Base-by-base conservation (phyloP, 1,140 invertebrate genomes). In the Muscidifurax raptorellus region DNA sequence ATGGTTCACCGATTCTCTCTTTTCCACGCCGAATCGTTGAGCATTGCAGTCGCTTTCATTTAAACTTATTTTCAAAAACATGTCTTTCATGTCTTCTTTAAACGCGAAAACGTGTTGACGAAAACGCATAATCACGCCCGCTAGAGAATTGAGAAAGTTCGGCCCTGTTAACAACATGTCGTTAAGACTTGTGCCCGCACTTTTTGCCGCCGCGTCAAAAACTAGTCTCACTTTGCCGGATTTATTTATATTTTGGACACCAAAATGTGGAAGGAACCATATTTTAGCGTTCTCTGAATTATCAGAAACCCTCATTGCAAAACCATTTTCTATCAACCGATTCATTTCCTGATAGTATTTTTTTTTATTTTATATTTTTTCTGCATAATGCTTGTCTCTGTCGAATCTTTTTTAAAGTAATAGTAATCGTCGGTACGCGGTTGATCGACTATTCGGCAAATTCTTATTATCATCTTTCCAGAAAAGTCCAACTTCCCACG, bases 91-190 rank as follows among this genome's bases (percentile, higher is more conserved):
- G 25, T 80, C 78, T 6, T 18, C 10, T 28, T 40, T 69, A 44
- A 80, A 2, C 3, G 78, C 66, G 4, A 40, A 27, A 9, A 1
- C 15, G 18, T 0, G 44, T 47, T 80, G 18, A 2, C 78, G 66
- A 71, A 69, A 36, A 1, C 52, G 18, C 52, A 66, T 80, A 1
- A 80, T 15, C 1, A 80, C 78, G 25, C 78, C 78, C 10, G 25
- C 22, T 3, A 80, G 22, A 1, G 66, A 27, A 10, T 69, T 52
- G 44, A 80, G 44, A 10, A 69, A 72, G 15, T 7, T 30, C 0
- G 89, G 90, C 10, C 90, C 89, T 3, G 85, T 1, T n/a, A 25
- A 25, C 9, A 78, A n/a, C 7, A 30, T 6, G 7, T 64, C 76
- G 47, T 78, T 64, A 13, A 78, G 27, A 32, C 76, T 59, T 1